These are phyloP conservation scores for Heliornis fulica DNA, from an alignment of 2,113 vertebrate species.

Conservation along the genomic window DNA sequence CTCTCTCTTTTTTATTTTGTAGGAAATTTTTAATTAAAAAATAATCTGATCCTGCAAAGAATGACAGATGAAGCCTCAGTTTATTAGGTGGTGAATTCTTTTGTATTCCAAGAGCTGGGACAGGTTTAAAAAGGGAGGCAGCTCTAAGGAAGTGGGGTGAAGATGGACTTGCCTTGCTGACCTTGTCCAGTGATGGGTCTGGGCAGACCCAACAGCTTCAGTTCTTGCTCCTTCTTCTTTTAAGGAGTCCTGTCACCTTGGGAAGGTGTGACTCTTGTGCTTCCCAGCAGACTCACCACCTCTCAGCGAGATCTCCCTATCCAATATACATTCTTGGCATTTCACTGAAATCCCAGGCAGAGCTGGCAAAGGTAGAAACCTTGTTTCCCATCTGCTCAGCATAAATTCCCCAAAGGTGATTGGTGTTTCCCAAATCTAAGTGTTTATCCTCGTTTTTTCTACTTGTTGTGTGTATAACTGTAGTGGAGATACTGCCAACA, in stretches of 20 bases:
- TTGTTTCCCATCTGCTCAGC: neutral
- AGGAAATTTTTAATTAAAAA: slow-evolving; percentile 70
- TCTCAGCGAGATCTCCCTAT: neutral
- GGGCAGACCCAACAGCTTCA: neutral
- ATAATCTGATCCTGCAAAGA: slow-evolving; percentile 60
- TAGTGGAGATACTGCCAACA: neutral
- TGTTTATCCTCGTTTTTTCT: neutral
- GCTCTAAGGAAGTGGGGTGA: neutral
- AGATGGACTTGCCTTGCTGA: neutral
- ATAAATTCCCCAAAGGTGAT: neutral
- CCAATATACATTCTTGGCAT: neutral
- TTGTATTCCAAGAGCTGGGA: neutral
- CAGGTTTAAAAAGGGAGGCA: neutral
- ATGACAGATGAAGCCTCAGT: neutral
- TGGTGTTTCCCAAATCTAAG: neutral
- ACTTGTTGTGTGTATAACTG: neutral
- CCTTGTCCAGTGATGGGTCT: accelerated
- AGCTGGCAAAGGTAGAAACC: neutral
- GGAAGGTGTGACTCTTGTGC: accelerated
- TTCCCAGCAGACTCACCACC: neutral
- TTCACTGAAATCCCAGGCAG: neutral
- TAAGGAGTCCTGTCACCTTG: neutral
- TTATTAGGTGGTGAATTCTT: neutral
- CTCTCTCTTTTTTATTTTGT: neutral
- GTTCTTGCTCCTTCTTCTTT: neutral